Percentiles rank a stretch among this genome's conserved stretches.
These are phyloP conservation scores for Papilio demoleus DNA, from an alignment of 2,888 invertebrate species.

Conservation along the genomic window DNA sequence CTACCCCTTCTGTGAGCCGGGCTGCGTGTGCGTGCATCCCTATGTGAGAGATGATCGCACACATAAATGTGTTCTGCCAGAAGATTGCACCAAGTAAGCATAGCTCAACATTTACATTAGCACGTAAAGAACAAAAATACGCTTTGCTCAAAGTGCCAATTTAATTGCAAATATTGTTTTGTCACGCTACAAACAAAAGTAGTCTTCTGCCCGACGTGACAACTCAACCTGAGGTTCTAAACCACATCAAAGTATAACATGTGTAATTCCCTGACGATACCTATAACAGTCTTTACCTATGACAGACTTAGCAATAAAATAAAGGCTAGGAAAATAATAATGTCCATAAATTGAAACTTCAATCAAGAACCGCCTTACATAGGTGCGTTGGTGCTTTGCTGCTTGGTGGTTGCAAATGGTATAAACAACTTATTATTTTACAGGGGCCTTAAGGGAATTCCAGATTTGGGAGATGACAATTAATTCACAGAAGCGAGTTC, in stretches of 20 bases:
- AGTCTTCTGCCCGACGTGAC: neutral
- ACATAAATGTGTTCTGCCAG: slow-evolving; percentile 76
- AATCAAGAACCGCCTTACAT: neutral
- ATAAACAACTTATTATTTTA: slow-evolving; percentile 49
- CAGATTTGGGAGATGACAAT: slow-evolving; percentile 71
- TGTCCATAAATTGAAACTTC: neutral
- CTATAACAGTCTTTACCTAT: too few species aligned
- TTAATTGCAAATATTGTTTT: too few species aligned
- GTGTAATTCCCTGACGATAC: too few species aligned
- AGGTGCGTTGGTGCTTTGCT: neutral
- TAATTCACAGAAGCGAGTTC: slow-evolving; percentile 39
- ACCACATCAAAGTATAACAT: too few species aligned
- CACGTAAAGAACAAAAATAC: neutral
- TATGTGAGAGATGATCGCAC: slow-evolving; percentile 76
- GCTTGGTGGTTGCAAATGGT: neutral
- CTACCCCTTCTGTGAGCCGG: slow-evolving; percentile 79
- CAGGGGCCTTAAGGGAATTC: slow-evolving; percentile 78
- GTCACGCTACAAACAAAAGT: too few species aligned
- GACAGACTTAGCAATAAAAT: too few species aligned
- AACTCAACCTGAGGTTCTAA: neutral
- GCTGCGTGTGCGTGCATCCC: slow-evolving; percentile 72
- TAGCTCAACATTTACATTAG: neutral
- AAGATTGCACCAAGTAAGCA: slow-evolving; percentile 76
- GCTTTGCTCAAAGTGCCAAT: too few species aligned
- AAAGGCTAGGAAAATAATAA: neutral